Conservation (phyloP, 2,113 vertebrate genomes). For the Pelvicachromis taeniatus region DNA sequence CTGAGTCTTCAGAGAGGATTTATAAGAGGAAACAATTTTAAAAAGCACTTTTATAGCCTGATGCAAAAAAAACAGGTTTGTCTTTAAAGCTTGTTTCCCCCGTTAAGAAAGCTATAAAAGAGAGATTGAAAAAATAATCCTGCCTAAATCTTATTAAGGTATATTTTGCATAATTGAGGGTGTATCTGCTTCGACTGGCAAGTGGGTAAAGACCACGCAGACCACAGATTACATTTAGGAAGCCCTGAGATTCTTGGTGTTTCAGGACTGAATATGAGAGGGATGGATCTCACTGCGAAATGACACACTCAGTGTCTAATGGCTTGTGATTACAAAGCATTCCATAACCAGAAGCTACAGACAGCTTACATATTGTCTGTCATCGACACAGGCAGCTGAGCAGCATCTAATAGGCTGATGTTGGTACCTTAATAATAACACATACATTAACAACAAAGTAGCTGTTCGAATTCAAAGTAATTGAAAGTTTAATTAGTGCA, state of each 20-base stretch:
- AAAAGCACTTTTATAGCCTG: neutral
- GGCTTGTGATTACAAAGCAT: neutral
- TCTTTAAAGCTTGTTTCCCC: no score
- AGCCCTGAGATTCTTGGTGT: neutral
- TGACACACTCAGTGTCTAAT: neutral
- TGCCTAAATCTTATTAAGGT: neutral
- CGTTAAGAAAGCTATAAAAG: no score
- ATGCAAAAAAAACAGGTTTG: no score
- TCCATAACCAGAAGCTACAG: neutral
- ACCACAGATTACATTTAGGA: neutral
- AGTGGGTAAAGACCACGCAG: neutral
- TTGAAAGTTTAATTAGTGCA: neutral
- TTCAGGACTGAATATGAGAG: neutral
- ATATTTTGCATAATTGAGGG: neutral
- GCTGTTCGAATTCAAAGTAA: neutral
- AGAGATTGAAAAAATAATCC: no score
- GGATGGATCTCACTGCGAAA: neutral
- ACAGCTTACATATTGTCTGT: neutral
- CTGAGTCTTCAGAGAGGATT: neutral
- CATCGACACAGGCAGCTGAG: neutral
- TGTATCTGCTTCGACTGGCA: neutral
- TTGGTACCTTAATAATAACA: neutral
- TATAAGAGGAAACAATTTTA: neutral
- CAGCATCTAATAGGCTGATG: neutral
- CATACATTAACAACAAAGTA: neutral